Conservation (phyloP, 2,888 invertebrate species). For the Sinodicranocentrus sp. region DNA sequence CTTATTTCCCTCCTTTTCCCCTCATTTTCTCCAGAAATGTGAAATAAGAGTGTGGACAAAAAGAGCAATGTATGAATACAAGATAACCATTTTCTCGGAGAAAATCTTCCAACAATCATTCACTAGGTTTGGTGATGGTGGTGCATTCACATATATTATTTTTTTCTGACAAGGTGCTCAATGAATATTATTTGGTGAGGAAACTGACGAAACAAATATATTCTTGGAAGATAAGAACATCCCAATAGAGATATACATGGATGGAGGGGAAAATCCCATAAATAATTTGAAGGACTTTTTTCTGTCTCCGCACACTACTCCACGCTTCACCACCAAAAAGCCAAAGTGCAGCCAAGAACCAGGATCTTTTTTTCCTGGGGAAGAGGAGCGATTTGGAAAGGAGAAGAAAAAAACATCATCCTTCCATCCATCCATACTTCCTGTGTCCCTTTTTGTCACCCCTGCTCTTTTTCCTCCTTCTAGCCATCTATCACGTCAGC, state of each 20-base stretch:
- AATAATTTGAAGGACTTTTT: conserved; percentile 62
- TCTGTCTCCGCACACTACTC: not conserved
- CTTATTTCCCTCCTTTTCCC: conserved; percentile 57
- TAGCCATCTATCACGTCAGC: conserved; percentile 30
- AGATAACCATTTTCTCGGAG: too few species aligned
- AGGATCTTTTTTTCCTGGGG: too few species aligned
- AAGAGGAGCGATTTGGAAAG: conserved; percentile 14
- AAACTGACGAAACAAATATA: too few species aligned
- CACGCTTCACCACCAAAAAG: conserved; percentile 25
- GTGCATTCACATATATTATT: too few species aligned
- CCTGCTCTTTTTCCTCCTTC: conserved; percentile 7
- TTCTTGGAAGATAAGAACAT: too few species aligned
- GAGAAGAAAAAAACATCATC: conserved; percentile 46
- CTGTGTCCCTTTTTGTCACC: conserved; percentile 29
- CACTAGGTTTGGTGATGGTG: too few species aligned
- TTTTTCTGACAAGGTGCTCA: conserved; percentile 22
- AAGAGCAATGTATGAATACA: not conserved
- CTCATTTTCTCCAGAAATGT: conserved; percentile 27
- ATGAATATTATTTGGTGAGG: too few species aligned
- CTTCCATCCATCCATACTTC: conserved; percentile 64
- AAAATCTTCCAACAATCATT: too few species aligned
- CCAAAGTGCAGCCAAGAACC: conserved; percentile 16
- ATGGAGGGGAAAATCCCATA: conserved; percentile 50
- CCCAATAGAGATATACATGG: too few species aligned
- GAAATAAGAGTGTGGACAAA: not conserved